Percentiles rank a stretch among this genome's conserved stretches.
phyloP scores from a whole-genome alignment of 2,888 invertebrate genomes.

The Theodoxus fluviatilis region DNA sequence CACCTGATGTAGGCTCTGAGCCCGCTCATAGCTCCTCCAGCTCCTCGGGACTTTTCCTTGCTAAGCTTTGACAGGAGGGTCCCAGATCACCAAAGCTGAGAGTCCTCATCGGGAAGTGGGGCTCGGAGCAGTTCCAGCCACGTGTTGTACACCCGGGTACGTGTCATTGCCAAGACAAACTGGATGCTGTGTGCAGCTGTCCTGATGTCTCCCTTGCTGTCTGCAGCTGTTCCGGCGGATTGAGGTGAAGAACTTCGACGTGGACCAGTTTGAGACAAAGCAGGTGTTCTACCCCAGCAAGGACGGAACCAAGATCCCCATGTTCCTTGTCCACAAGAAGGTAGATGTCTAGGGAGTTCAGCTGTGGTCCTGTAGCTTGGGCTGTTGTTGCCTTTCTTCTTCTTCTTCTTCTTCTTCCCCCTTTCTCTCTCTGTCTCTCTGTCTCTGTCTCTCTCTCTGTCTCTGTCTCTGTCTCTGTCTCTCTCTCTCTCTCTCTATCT shows the following conservation, averaged over 20 bases:
- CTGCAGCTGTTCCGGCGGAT: slow-evolving; percentile 82
- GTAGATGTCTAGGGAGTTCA: slow-evolving; percentile 68
- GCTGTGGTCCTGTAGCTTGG: not conserved
- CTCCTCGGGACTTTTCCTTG: too few relatives aligned
- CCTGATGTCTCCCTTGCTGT: too few relatives aligned
- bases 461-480: not conserved
- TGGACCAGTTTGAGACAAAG: slow-evolving; percentile 71
- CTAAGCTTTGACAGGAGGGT: too few relatives aligned
- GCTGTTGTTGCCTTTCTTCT: not conserved
- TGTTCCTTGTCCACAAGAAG: slow-evolving; percentile 80
- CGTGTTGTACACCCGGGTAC: too few relatives aligned
- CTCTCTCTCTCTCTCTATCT: slow-evolving; percentile 1
- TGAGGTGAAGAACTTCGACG: slow-evolving; percentile 72
- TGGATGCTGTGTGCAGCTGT: too few relatives aligned
- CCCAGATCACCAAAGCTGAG: too few relatives aligned
- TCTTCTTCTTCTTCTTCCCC: not conserved
- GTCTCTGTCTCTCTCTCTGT: not conserved
- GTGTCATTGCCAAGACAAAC: too few relatives aligned
- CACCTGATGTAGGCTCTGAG: too few relatives aligned
- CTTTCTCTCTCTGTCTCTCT: not conserved
- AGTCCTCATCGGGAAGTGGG: too few relatives aligned
- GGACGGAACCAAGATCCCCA: slow-evolving; percentile 92
- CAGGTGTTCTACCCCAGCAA: slow-evolving; percentile 93
- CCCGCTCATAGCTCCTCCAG: too few relatives aligned
- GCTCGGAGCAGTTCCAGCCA: too few relatives aligned